Percentiles rank a stretch among this genome's conserved stretches.
Evolutionary conservation across 2,113 vertebrate species (phyloP).

Genomic region (Carlito syrichta): DNA sequence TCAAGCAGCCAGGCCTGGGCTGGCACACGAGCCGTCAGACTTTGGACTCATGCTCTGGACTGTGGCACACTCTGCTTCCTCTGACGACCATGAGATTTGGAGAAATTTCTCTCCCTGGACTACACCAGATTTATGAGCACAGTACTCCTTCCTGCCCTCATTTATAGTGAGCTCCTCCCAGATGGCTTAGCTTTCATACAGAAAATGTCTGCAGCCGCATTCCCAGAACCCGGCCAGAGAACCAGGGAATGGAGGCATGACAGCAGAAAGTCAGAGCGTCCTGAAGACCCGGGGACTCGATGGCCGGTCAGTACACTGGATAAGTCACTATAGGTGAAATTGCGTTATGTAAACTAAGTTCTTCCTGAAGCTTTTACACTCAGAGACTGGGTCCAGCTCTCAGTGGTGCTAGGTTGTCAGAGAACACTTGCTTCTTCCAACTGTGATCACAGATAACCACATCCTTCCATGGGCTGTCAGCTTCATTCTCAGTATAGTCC

Average conservation of each 20-base stretch:
- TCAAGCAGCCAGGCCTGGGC: not conserved
- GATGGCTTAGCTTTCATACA: not conserved
- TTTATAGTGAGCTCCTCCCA: not conserved
- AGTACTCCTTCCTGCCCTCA: not conserved
- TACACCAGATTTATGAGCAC: not conserved
- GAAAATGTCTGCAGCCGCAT: not conserved
- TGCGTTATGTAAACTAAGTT: fast-evolving
- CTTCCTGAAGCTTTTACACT: not conserved
- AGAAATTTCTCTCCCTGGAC: fast-evolving
- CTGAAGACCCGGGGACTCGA: fast-evolving
- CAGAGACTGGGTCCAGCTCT: not conserved
- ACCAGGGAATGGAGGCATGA: not conserved
- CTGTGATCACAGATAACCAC: not conserved
- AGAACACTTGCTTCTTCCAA: not conserved
- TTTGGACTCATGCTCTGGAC: fast-evolving
- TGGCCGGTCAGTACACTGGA: fast-evolving
- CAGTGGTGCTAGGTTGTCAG: fast-evolving
- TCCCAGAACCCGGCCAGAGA: not conserved
- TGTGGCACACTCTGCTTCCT: too few relatives aligned
- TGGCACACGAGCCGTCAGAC: fast-evolving
- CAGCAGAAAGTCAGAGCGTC: not conserved
- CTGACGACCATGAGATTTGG: not conserved
- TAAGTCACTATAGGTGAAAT: fast-evolving
- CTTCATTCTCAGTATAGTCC: fast-evolving
- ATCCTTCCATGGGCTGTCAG: not conserved